Evolutionary conservation across 2,113 vertebrate genomes (phyloP), one percentile per base, ranked within the genome.

Genomic region (Cichladusa arquata): DNA sequence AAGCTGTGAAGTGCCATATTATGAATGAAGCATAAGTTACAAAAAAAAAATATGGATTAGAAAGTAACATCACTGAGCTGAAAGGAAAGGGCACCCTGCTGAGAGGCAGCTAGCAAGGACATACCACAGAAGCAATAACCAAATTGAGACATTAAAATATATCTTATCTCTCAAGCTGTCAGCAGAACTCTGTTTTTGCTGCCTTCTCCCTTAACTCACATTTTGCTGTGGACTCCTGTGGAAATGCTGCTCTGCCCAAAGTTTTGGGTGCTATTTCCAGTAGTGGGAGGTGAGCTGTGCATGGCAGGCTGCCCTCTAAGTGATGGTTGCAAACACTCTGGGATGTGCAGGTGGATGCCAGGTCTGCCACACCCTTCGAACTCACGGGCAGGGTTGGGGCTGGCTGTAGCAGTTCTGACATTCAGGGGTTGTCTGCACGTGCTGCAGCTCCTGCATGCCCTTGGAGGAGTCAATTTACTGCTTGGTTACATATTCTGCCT

Each of bases 321-420:
- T 4, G 31, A 24, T 24, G n/a, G 9, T 3, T 77, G 51, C 22
- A 34, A 56, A n/a, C 2, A 2, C 20, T 44, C 19, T 47, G 42
- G 47, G 12, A 7, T 4, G 19, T n/a, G 31, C 36, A 45, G n/a
- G 8, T 82, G 72, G 38, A 3, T 58, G 34, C 23, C 12, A 18
- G 62, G 19, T 36, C 29, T 82, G 48, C 38, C 1, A 6, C 24
- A 19, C 6, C 2, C 2, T 2, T 15, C 19, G 17, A n/a, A 24
- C 36, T 19, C 1, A 1, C 3, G 24, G 67, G 31, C 19, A 51
- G 7, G 23, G 23, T 57, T 2, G 17, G 47, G 38, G 17, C 42
- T 48, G 18, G 26, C 4, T 38, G 8, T 24, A 3, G 61, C 1
- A 1, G 31, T 44, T 48, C 60, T 48, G 50, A 29, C 0, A 0